Evolutionary conservation across 2,888 invertebrate genomes (phyloP).

Genomic region (Branchipolynoe longqiensis): DNA sequence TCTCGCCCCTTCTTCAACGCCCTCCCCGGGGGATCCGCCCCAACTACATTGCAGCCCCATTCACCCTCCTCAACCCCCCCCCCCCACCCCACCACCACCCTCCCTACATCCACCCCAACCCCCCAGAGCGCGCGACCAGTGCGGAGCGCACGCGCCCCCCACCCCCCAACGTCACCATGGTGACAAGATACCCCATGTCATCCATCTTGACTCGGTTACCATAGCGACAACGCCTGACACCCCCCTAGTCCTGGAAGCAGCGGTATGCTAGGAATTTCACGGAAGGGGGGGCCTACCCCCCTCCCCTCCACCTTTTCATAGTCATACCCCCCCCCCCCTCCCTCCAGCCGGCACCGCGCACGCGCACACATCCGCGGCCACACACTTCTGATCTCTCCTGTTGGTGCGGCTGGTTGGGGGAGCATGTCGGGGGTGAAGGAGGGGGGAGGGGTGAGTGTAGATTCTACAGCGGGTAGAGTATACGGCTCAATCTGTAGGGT

Average conservation of each 20-base stretch:
- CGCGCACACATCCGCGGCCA: too few relatives aligned
- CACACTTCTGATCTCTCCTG: too few relatives aligned
- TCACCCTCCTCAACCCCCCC: neutral
- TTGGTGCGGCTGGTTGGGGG: too few relatives aligned
- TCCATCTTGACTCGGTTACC: slow-evolving; percentile 55
- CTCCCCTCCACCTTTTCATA: too few relatives aligned
- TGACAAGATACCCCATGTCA: slow-evolving; percentile 56
- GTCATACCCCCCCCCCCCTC: neutral
- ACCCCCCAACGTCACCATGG: slow-evolving; percentile 36
- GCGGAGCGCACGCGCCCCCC: slow-evolving; percentile 46
- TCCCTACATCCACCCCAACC: neutral
- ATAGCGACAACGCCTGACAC: slow-evolving; percentile 44
- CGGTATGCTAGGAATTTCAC: slow-evolving; percentile 40
- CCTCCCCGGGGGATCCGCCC: too few relatives aligned
- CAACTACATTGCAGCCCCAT: too few relatives aligned
- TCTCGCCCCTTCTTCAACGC: neutral
- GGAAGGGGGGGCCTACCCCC: neutral
- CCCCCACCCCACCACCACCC: slow-evolving; percentile 1
- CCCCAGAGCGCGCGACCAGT: slow-evolving; percentile 22
- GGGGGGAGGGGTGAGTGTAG: too few relatives aligned
- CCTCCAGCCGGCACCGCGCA: too few relatives aligned
- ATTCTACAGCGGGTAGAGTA: too few relatives aligned
- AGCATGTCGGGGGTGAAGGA: too few relatives aligned
- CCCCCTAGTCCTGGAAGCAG: slow-evolving; percentile 42
- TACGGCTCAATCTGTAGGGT: too few relatives aligned